Evolutionary conservation across 2,113 vertebrate genomes (phyloP).

Genomic region (Psettodes erumei): DNA sequence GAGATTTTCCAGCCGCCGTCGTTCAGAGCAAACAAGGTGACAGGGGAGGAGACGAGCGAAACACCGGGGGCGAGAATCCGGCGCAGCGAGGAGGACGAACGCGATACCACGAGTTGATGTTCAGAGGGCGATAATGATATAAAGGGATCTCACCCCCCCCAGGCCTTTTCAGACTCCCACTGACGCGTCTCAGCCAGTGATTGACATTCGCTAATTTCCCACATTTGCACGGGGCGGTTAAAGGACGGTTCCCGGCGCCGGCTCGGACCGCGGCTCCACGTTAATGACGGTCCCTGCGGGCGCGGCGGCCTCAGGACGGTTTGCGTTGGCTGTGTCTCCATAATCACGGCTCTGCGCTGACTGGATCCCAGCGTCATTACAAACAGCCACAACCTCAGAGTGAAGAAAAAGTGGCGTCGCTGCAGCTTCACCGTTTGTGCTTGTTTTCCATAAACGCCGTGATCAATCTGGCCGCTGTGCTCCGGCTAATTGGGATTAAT

Average conservation of each 20-base stretch:
- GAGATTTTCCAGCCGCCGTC: constrained; percentile 53
- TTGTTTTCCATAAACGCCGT: constrained; percentile 7
- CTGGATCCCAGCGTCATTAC: neutral
- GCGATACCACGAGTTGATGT: constrained; percentile 55
- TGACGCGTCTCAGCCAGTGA: constrained; percentile 60
- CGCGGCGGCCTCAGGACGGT: constrained; percentile 31
- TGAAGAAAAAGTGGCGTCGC: too few relatives aligned
- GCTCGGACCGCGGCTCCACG: constrained; percentile 56
- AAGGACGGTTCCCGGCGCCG: constrained; percentile 44
- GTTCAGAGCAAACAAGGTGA: constrained; percentile 54
- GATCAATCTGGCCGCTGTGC: constrained; percentile 1
- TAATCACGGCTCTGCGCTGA: constrained; percentile 6
- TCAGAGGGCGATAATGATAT: constrained; percentile 45
- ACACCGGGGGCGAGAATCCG: constrained; percentile 56
- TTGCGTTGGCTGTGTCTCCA: neutral
- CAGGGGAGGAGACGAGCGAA: constrained; percentile 33
- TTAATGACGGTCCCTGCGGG: constrained; percentile 62
- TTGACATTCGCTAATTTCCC: constrained; percentile 76
- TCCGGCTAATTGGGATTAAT: constrained; percentile 47
- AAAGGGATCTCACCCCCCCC: constrained; percentile 24
- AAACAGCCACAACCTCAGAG: neutral
- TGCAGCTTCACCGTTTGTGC: constrained; percentile 13
- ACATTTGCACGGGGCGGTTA: constrained; percentile 38
- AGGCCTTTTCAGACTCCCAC: constrained; percentile 34
- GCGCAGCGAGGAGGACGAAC: constrained; percentile 55